Conservation (phyloP, 2,888 invertebrate genomes). For the Aphodius granarius region DNA sequence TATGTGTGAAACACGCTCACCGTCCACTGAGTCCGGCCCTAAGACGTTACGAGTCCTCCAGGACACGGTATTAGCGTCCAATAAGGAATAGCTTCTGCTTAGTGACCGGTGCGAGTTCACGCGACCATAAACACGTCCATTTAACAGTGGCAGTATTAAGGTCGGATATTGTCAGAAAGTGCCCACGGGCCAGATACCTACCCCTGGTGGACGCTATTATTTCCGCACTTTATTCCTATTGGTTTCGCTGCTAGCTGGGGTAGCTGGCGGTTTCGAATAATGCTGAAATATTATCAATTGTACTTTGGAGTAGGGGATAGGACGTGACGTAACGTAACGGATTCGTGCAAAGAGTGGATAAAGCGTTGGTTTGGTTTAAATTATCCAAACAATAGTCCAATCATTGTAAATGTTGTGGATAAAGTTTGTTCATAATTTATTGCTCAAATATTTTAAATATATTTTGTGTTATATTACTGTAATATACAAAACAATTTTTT, state of each 20-base stretch:
- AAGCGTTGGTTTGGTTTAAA: not conserved
- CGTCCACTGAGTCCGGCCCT: not conserved
- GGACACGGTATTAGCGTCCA: conserved; percentile 31
- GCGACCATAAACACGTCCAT: conserved; percentile 30
- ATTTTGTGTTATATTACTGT: no score
- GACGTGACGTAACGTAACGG: not conserved
- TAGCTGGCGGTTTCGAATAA: conserved; percentile 24
- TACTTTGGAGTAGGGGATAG: not conserved
- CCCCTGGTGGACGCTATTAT: conserved; percentile 27
- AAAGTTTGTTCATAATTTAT: not conserved
- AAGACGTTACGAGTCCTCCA: conserved; percentile 31
- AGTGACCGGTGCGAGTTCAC: conserved; percentile 29
- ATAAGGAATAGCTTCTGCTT: conserved; percentile 31
- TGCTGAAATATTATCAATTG: conserved; percentile 27
- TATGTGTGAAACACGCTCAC: not conserved
- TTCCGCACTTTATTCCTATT: conserved; percentile 29
- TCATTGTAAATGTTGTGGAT: not conserved
- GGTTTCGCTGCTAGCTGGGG: conserved; percentile 18
- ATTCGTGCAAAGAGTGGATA: not conserved
- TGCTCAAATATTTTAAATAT: no score
- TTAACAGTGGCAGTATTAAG: conserved; percentile 29
- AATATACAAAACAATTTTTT: no score
- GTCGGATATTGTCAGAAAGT: conserved; percentile 29
- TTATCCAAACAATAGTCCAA: not conserved
- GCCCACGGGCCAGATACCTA: conserved; percentile 18